Percentiles rank a stretch among this genome's conserved stretches.
Evolutionary conservation across 2,113 vertebrate genomes (phyloP).

Genomic region (Corythaixoides concolor): DNA sequence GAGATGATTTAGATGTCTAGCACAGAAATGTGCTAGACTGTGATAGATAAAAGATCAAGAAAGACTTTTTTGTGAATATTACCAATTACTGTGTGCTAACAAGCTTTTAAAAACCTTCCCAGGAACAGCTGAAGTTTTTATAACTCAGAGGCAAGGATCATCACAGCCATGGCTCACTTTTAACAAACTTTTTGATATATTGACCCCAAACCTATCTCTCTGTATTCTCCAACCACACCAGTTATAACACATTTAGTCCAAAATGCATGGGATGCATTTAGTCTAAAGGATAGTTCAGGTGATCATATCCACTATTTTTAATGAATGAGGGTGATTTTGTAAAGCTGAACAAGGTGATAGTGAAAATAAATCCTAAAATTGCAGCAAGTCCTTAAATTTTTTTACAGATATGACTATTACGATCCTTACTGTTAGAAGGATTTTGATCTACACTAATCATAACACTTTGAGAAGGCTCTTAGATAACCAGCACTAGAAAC

Average conservation of each 20-base stretch:
- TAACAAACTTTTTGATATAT: neutral
- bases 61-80: neutral
- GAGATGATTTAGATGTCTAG: conserved; percentile 25
- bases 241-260: neutral
- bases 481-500: neutral
- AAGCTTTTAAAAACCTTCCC: conserved; percentile 10
- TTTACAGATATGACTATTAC: neutral
- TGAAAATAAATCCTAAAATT: neutral
- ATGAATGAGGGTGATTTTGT: neutral
- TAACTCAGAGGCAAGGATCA: neutral
- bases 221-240: neutral
- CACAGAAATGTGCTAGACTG: conserved; percentile 30
- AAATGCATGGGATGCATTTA: neutral
- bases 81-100: conserved; percentile 21
- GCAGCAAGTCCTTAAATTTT: neutral
- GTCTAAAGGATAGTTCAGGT: neutral
- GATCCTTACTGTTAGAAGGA: neutral
- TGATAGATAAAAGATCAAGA: neutral
- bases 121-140: neutral
- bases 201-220: neutral
- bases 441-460: conserved; percentile 46
- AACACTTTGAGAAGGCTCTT: conserved; percentile 26
- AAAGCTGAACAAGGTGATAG: neutral
- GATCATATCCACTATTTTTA: neutral
- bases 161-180: neutral